Conservation (phyloP, 2,113 vertebrate genomes). For the Nothocercus nigrocapillus region DNA sequence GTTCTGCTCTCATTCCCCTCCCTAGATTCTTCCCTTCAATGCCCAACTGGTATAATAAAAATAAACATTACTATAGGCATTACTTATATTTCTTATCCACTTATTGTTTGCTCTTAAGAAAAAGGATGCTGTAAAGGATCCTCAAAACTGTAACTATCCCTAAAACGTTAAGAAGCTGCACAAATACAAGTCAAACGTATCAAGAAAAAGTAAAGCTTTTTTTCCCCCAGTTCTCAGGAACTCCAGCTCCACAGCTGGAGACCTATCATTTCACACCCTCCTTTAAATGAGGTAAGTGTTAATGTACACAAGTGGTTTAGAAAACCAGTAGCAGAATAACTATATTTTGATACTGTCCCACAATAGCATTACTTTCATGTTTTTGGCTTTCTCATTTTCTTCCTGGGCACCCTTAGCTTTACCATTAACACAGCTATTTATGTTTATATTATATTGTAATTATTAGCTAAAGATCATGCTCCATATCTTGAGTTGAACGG, state of each 20-base stretch:
- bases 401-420: neutral
- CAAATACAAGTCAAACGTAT: neutral
- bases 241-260: neutral
- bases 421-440: neutral
- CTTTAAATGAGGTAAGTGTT: neutral
- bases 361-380: neutral
- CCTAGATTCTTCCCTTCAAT: neutral
- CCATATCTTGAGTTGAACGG: neutral
- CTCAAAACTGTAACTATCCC: neutral
- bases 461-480: neutral
- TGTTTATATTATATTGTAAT: neutral
- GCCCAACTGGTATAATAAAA: neutral
- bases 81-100: neutral
- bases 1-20: neutral
- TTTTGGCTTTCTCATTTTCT: neutral
- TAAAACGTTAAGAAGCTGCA: neutral
- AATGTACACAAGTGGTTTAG: neutral
- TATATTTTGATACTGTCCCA: neutral
- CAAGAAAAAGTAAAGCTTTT: neutral
- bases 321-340: neutral
- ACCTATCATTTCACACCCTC: neutral
- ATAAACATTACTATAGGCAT: neutral
- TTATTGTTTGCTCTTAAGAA: neutral
- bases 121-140: neutral
- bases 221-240: neutral